Evolutionary conservation across 2,888 invertebrate genomes (phyloP), one percentile per base, ranked within the genome.

Genomic region (Acanthosoma haemorrhoidale): DNA sequence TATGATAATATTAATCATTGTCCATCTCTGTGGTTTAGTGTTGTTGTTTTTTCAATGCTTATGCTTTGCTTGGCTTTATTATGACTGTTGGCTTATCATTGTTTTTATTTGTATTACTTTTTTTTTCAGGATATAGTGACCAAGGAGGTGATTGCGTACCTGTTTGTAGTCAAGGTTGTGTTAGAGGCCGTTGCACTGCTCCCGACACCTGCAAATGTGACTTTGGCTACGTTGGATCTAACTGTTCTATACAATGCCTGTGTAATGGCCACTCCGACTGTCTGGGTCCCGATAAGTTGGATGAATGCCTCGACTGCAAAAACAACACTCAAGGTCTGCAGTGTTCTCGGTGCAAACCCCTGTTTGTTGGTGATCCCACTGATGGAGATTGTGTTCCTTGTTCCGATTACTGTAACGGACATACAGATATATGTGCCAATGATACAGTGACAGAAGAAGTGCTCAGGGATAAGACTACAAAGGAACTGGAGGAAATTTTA

Each of bases 221-320:
- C 82, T 96, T 97, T 82, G 96, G 96, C 70, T 96, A 92, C 80
- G 94, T 96, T 25, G 96, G 96, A 68, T 88, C 89, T 75, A 94
- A 95, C 82, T 97, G 96, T 80, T 92, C 92, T 76, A 92, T 92
- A 73, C 92, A 94, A 80, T 96, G 96, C 79, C 89, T 92, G 79
- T 97, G 96, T 80, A 95, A 96, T 79, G 94, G 94, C 0, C 95
- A 96, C 81, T 91, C 95, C 70, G 87, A 95, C 79, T 97, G 96
- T 79, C 88, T 87, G 76, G 92, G 94, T 1, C 92, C 92, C 6
- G 91, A 92, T 78, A 88, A 89, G 77, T 84, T 93, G 72, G 89
- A 91, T 78, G 84, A 86, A 72, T 96, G 96, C 78, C 81, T 88
- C 38, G 83, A 89, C 79, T 96, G 96, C 78, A 88, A 89, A 77